phyloP scores from a whole-genome alignment of 2,797 vertebrate species.

The Fringilla coelebs region DNA sequence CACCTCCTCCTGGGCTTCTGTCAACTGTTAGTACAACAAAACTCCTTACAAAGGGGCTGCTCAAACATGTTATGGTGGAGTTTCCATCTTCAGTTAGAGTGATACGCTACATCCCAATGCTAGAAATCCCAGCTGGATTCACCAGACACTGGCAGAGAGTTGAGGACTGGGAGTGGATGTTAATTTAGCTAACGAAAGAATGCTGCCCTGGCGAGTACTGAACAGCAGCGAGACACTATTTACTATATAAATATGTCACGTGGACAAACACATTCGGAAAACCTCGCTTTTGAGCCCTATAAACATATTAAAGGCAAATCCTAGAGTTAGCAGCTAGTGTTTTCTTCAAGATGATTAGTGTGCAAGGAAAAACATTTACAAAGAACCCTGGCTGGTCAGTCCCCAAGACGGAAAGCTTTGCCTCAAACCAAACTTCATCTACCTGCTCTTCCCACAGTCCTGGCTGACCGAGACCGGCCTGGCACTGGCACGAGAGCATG shows the following conservation, averaged over 20 bases:
- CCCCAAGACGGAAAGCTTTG: slow-evolving; percentile 33
- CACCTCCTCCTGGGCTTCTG: background rate
- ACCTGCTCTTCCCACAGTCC: background rate
- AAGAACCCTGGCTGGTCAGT: slow-evolving; percentile 64
- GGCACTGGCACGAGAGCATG: background rate
- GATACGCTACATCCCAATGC: background rate
- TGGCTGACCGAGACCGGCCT: background rate
- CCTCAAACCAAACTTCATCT: slow-evolving; percentile 56
- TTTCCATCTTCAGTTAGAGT: background rate
- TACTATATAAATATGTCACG: slow-evolving; percentile 58
- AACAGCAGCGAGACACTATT: slow-evolving; percentile 60
- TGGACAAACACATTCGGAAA: slow-evolving; percentile 68
- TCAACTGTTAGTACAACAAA: background rate
- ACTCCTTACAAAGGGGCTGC: background rate
- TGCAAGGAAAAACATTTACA: slow-evolving; percentile 66
- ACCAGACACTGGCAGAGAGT: background rate
- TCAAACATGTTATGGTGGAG: background rate
- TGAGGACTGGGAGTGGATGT: slow-evolving; percentile 28
- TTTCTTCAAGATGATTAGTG: slow-evolving; percentile 70
- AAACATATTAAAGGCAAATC: slow-evolving; percentile 72
- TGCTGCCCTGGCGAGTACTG: slow-evolving; percentile 21
- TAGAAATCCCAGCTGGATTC: slow-evolving; percentile 6
- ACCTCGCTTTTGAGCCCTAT: slow-evolving; percentile 66
- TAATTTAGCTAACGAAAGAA: slow-evolving; percentile 40
- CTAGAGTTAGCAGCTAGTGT: slow-evolving; percentile 76